These are phyloP conservation scores for Eustalomyia histrio DNA, from an alignment of 2,888 invertebrate species.

Conservation along the genomic window DNA sequence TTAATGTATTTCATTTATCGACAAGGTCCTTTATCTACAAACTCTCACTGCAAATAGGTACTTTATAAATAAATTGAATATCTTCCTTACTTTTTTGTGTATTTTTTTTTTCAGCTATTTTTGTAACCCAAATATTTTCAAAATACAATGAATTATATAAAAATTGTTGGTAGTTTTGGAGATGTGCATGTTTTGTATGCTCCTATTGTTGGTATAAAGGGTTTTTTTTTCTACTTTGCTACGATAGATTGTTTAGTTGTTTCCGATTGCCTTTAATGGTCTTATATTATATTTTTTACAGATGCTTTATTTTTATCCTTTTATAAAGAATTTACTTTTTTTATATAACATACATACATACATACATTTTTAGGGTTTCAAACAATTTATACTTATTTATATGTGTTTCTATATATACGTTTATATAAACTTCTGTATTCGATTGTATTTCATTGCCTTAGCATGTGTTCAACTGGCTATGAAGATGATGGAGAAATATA, in stretches of 20 bases:
- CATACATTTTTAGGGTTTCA: conserved; percentile 1
- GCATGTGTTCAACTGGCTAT: not conserved
- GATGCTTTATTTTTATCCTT: conserved; percentile 33
- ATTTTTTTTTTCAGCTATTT: not conserved
- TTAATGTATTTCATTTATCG: conserved; percentile 1
- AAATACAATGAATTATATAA: conserved; percentile 39
- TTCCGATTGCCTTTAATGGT: conserved; percentile 48
- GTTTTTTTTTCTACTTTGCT: not conserved
- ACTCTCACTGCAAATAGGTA: conserved; percentile 25
- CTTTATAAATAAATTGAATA: conserved; percentile 43
- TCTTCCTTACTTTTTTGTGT: not conserved
- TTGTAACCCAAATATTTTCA: conserved; percentile 12
- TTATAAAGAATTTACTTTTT: conserved; percentile 16
- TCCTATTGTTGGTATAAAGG: not conserved
- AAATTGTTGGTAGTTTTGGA: conserved; percentile 15
- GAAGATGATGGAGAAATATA: conserved; percentile 2
- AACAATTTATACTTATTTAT: conserved; percentile 2
- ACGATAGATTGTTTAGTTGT: conserved; percentile 13
- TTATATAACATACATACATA: too few relatives aligned
- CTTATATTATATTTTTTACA: conserved; percentile 26
- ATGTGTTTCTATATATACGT: not conserved
- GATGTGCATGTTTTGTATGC: conserved; percentile 15
- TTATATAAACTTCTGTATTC: not conserved
- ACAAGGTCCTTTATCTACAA: conserved; percentile 8
- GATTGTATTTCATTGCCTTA: conserved; percentile 6